Conservation (phyloP, 2,797 vertebrate genomes). For the Alosa sapidissima region DNA sequence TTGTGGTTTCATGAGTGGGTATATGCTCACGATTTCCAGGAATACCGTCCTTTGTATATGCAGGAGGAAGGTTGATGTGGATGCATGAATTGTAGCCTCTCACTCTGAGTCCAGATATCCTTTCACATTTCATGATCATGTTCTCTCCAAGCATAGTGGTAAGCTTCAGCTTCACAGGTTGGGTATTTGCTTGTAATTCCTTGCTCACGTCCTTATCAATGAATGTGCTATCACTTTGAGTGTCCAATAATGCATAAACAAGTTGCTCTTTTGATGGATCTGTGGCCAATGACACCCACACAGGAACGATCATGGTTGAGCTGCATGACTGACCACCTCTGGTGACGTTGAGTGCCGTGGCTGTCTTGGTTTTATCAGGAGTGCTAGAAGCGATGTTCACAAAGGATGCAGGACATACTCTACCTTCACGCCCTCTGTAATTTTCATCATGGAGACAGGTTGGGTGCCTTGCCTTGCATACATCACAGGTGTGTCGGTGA, state of each 20-base stretch:
- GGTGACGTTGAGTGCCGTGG: slow-evolving; percentile 21
- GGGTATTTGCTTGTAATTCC: background rate
- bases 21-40: slow-evolving; percentile 11
- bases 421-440: no score
- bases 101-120: slow-evolving; percentile 22
- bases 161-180: slow-evolving; percentile 32
- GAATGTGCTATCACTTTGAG: slow-evolving; percentile 22
- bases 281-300: slow-evolving; percentile 22
- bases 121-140: background rate
- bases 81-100: slow-evolving; percentile 10
- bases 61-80: slow-evolving; percentile 14
- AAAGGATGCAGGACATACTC: no score
- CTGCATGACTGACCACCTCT: background rate
- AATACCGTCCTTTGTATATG: slow-evolving; percentile 23
- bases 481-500: no score
- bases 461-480: no score
- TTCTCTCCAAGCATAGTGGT: slow-evolving; percentile 29
- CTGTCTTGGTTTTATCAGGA: background rate
- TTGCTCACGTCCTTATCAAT: slow-evolving; percentile 13
- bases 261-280: slow-evolving; percentile 34
- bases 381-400: background rate
- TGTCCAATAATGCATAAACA: slow-evolving; percentile 27
- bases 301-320: no score
- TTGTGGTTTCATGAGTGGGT: background rate
- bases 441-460: no score